Conservation (phyloP, 2,113 vertebrate species). For the Scomber scombrus region DNA sequence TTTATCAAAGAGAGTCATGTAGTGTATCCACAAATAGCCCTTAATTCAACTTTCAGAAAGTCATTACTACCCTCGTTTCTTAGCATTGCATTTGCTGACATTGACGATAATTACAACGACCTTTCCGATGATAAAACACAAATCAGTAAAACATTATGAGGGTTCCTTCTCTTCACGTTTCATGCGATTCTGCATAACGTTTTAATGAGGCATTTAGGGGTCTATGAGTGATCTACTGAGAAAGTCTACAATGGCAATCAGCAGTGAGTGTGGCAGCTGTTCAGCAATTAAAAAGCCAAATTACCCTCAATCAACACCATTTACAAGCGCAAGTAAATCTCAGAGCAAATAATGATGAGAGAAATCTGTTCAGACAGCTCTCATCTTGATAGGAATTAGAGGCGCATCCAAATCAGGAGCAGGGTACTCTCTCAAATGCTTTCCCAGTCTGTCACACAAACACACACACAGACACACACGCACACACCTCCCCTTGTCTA, state of each 20-base stretch:
- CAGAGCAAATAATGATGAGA: conserved; percentile 83
- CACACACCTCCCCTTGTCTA: conserved; percentile 20
- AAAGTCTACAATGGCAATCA: conserved; percentile 87
- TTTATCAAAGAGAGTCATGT: conserved; percentile 52
- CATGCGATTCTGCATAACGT: conserved; percentile 75
- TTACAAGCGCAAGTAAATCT: conserved; percentile 84
- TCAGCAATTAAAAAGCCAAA: conserved; percentile 87
- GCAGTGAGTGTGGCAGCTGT: conserved; percentile 84
- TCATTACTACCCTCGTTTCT: conserved; percentile 56
- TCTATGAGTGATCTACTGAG: conserved; percentile 81
- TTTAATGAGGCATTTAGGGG: conserved; percentile 82
- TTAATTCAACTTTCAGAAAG: conserved; percentile 76
- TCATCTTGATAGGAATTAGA: conserved; percentile 84
- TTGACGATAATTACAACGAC: conserved; percentile 80
- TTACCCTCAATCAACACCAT: conserved; percentile 87
- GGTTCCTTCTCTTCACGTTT: conserved; percentile 72
- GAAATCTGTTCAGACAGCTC: conserved; percentile 84
- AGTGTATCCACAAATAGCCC: conserved; percentile 59
- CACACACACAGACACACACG: conserved; percentile 17
- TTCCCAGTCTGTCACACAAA: conserved; percentile 41
- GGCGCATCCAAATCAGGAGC: conserved; percentile 77
- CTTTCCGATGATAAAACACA: conserved; percentile 80
- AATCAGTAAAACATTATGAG: conserved; percentile 79
- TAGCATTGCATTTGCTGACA: conserved; percentile 77
- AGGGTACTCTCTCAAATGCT: conserved; percentile 62